Evolutionary conservation across 2,797 vertebrate species (phyloP).

Genomic region (Peromyscus eremicus): DNA sequence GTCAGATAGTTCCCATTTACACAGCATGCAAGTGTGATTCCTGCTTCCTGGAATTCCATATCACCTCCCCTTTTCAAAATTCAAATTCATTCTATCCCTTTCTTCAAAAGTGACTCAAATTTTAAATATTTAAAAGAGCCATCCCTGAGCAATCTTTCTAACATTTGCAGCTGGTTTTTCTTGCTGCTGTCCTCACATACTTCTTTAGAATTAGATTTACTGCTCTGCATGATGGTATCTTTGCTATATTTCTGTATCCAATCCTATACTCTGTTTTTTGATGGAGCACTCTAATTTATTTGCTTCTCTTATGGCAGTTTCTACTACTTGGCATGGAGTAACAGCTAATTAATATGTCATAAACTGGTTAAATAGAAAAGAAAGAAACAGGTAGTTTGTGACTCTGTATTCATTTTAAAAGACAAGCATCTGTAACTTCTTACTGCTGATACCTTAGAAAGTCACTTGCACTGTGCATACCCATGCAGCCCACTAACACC

Average conservation of each 20-base stretch:
- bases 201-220: not conserved
- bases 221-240: not conserved
- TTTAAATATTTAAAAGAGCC: slow-evolving; percentile 6
- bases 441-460: not conserved
- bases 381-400: slow-evolving; percentile 23
- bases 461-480: not conserved
- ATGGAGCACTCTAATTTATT: not conserved
- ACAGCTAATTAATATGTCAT: slow-evolving; percentile 27
- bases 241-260: not conserved
- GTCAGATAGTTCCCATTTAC: not conserved
- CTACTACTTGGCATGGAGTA: not conserved
- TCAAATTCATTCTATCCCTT: not conserved
- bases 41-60: not conserved
- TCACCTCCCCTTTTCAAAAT: not conserved
- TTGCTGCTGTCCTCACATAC: not conserved
- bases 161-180: not conserved
- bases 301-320: not conserved
- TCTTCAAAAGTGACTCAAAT: slow-evolving; percentile 40
- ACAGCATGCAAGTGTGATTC: not conserved
- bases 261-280: not conserved
- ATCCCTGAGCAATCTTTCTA: not conserved
- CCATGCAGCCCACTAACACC: not conserved
- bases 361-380: slow-evolving; percentile 23
- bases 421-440: not conserved
- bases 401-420: not conserved